Percentiles rank a stretch among this genome's conserved stretches.
phyloP scores from a whole-genome alignment of 1,140 invertebrate species.

The Dysdera silvatica region DNA sequence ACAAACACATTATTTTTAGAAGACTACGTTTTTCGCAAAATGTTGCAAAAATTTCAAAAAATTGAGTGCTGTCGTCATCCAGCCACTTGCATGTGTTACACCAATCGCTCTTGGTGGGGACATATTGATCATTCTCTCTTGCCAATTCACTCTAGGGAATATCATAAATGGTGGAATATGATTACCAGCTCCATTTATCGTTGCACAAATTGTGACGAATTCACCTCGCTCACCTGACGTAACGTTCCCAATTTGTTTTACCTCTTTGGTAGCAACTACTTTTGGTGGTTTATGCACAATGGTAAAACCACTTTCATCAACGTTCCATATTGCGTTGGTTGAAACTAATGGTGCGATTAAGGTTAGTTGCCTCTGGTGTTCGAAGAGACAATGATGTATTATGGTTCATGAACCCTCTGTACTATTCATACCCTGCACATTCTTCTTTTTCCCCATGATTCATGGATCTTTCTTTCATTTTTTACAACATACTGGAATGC shows the following conservation, averaged over 20 bases:
- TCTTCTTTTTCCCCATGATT: too few species aligned
- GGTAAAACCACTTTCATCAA: neutral
- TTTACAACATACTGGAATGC: too few species aligned
- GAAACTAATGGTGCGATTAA: too few species aligned
- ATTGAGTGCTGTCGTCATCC: neutral
- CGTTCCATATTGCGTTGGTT: too few species aligned
- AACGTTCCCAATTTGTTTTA: neutral
- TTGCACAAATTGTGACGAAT: neutral
- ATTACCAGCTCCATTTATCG: neutral
- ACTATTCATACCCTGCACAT: too few species aligned
- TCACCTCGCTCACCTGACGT: neutral
- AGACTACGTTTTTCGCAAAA: neutral
- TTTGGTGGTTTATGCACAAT: neutral
- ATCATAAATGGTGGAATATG: neutral
- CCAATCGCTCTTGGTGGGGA: neutral
- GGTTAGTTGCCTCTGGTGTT: too few species aligned
- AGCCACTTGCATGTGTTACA: neutral
- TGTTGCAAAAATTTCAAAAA: neutral
- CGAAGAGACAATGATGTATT: too few species aligned
- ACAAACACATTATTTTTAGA: neutral
- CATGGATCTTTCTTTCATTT: too few species aligned
- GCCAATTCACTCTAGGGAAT: neutral
- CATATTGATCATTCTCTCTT: neutral
- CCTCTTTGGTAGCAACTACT: neutral
- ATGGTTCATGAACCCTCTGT: too few species aligned